These are phyloP conservation scores for Pangasianodon hypophthalmus DNA, from an alignment of 2,113 vertebrate genomes.

Conservation along the genomic window DNA sequence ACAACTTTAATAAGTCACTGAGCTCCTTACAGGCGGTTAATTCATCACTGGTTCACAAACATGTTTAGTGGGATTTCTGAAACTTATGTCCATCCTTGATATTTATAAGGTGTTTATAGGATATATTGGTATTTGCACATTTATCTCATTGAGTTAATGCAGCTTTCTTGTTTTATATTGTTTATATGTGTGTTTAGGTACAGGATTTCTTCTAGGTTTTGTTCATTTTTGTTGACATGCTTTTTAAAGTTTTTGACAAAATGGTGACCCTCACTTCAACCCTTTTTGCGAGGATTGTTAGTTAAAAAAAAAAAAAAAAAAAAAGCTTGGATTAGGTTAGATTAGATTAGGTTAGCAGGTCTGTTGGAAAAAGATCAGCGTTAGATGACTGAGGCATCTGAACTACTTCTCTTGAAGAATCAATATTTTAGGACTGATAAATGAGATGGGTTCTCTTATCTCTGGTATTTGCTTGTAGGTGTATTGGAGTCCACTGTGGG, in stretches of 20 bases:
- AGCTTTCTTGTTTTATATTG: not conserved
- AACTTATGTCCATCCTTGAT: not conserved
- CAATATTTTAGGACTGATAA: conserved; percentile 9
- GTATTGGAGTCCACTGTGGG: too few relatives aligned
- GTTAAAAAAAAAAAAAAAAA: not conserved
- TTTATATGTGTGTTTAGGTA: not conserved
- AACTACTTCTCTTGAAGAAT: not conserved
- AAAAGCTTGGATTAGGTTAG: not conserved
- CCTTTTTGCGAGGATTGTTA: not conserved
- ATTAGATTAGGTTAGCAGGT: too few relatives aligned
- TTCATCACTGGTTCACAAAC: not conserved
- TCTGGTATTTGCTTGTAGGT: not conserved
- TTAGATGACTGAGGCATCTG: not conserved
- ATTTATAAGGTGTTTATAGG: not conserved
- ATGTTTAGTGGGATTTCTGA: not conserved
- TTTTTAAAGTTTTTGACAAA: not conserved
- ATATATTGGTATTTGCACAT: not conserved
- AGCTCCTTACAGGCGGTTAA: not conserved
- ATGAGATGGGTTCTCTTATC: not conserved
- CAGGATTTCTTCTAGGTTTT: not conserved
- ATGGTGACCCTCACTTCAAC: not conserved
- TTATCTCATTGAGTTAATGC: not conserved
- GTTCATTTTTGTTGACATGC: not conserved
- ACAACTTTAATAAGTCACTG: not conserved
- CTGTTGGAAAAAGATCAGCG: not conserved